Base-by-base conservation (phyloP, 2,888 invertebrate genomes). In the Phytoseiulus persimilis region DNA sequence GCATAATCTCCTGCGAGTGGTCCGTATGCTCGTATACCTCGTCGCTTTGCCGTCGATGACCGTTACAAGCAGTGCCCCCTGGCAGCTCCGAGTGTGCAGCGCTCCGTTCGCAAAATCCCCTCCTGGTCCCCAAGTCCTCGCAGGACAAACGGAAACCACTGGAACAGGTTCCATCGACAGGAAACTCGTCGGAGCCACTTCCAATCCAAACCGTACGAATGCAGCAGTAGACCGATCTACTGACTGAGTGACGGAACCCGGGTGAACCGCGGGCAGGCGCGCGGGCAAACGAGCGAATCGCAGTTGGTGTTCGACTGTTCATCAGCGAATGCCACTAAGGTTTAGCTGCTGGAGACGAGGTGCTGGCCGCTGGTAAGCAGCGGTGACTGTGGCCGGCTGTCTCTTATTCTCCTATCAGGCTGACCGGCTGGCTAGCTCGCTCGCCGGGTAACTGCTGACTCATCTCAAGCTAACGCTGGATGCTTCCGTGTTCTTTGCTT, bases 401-500 rank as follows among this genome's bases (percentile, higher is more conserved):
- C 65, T 65, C 65, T 65, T 28, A 65, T 65, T 65, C 18, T 65
- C 65, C 65, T 65, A 65, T 65, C 65, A 65, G 65, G 65, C 65
- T 65, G 65, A 65, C 65, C 18, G 18, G 28, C 23, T 65, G 65
- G 65, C 65, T 65, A 23, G 18, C 65, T 28, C 1, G 28, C 23
- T 65, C 65, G 65, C 65, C 18, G 65, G 23, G 65, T 65, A 28
- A 65, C 18, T 65, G 65, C 65, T 65, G 65, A 14, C 65, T 65
- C 65, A 65, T 65, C 65, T 65, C 65, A 65, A 39, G 39, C 39
- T 39, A 39, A 9, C 39, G 39, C 1, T 23, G 65, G 65, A 65
- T 65, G 65, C 65, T 65, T 65, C 65, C 65, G 65, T 65, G 65
- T 65, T 65, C 65, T 65, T 65, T 65, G 65, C 65, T 65, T 65